Evolutionary conservation across 1,140 invertebrate genomes (phyloP), one percentile per base, ranked within the genome.

Genomic region (Cydia amplana): DNA sequence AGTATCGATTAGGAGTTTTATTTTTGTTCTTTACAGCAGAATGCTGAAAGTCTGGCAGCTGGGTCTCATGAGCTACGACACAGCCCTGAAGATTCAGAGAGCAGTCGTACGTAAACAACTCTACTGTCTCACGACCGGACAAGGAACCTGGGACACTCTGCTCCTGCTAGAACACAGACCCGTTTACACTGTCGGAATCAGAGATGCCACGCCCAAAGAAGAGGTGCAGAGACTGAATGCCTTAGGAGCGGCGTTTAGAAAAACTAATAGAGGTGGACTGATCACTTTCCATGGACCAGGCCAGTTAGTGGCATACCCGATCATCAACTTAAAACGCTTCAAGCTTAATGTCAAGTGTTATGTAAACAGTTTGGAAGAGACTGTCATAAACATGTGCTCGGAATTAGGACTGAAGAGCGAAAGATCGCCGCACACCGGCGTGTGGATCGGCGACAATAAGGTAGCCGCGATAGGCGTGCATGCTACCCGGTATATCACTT

Each of bases 211-310:
- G 0, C 77, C 93, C 1, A 89, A 95, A 74, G 95, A 97, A 60
- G 96, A 97, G 86, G 81, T 93, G 2, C 5, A 80, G 25, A 94
- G 95, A 77, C 88, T 99, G 12, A 93, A 89, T 67, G 82, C 89
- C 18, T 91, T 97, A 20, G 98, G 98, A 73, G 98, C 98, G 0
- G 97, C 99, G 72, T 99, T 98, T 89, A 94, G 95, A 81, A 95
- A 95, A 78, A 98, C 98, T 0, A 97, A 99, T 92, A 93, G 99
- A 63, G 98, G 99, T 20, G 99, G 99, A 6, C 94, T 99, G 1
- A 98, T 99, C 32, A 99, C 99, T 7, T 99, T 99, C 91, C 99
- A 99, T 89, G 99, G 99, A 0, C 98, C 98, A 16, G 99, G 99
- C 0, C 99, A 99, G 87, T 91, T 99, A 25, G 97, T 99, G 4